A percentile compares a stretch with the other conserved stretches of the same genome.
Conservation (phyloP, 2,888 invertebrate species). For the Cordilura impudica region DNA sequence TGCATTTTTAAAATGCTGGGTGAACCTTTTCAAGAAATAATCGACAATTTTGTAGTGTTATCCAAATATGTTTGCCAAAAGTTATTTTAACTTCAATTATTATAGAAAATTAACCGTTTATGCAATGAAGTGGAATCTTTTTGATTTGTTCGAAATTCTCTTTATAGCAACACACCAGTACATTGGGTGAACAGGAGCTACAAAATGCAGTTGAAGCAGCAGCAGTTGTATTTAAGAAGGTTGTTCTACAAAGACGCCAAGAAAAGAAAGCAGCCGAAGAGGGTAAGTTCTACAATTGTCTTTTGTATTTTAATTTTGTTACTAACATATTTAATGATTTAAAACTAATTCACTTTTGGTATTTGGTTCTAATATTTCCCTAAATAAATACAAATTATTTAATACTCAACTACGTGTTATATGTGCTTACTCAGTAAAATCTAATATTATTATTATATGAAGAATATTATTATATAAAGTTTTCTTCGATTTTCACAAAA, state of each 20-base stretch:
- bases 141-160: slow-evolving; percentile 1
- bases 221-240: slow-evolving; percentile 77
- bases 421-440: too few species aligned
- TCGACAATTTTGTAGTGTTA: too few species aligned
- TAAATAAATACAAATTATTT: too few species aligned
- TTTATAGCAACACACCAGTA: slow-evolving; percentile 72
- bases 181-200: slow-evolving; percentile 76
- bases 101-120: not conserved
- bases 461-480: too few species aligned
- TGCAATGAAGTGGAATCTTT: too few species aligned
- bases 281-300: slow-evolving; percentile 70
- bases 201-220: slow-evolving; percentile 78
- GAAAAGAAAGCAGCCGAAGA: slow-evolving; percentile 75
- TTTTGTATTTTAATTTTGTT: not conserved
- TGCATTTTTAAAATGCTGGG: too few species aligned
- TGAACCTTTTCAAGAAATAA: too few species aligned
- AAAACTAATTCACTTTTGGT: not conserved
- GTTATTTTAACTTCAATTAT: not conserved
- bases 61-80: not conserved
- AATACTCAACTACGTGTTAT: too few species aligned
- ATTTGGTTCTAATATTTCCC: not conserved
- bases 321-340: not conserved
- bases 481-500: too few species aligned
- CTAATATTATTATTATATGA: too few species aligned
- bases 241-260: slow-evolving; percentile 75